Evolutionary conservation across 92 coral and sea anemone genomes (phyloP), one percentile per base, ranked within the genome.

Genomic region (Epizoanthus scotinus): DNA sequence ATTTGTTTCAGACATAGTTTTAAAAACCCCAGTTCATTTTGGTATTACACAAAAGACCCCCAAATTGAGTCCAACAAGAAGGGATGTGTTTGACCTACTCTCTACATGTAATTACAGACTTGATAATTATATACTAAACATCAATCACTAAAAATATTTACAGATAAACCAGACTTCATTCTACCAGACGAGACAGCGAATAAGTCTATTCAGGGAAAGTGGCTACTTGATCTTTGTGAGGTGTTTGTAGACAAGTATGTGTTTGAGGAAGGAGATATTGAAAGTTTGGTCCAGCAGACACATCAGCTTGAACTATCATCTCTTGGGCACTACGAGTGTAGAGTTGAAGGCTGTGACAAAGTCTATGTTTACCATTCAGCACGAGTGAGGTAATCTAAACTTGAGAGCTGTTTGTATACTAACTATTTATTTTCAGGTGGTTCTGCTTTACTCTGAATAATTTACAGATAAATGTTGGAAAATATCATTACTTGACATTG

Each of bases 291-390:
- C 12, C 86, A 86, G 49, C 71, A 83, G 40, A 85, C 89, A 2
- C 83, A 78, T 26, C 58, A 86, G 83, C 57, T 89, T 3, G 77
- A 89, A 53, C 65, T 67, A 14, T 78, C 85, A 19, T 68, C 84
- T 15, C 57, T 44, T 34, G 87, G 90, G 6, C 86, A 87, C 9
- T 89, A 81, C 67, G n/a, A 77, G 12, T 89, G 92, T 63, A 81
- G 90, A 68, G 89, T 31, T 19, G 70, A 75, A 6, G 60, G 52
- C 54, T 89, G 87, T 82, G 87, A 89, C 4, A 87, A 55, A 73
- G 87, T 42, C 29, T 87, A 71, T 82, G 75, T 70, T 21, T 87
- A 83, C 75, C 93, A 87, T 57, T 87, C 94, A 27, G 89, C 65
- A 65, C 61, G 91, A 80, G 89, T 90, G 59, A 90, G 86, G 94